Percentiles rank a stretch among this genome's conserved stretches.
Evolutionary conservation across 2,113 vertebrate species (phyloP).

Genomic region (Plectropomus leopardus): DNA sequence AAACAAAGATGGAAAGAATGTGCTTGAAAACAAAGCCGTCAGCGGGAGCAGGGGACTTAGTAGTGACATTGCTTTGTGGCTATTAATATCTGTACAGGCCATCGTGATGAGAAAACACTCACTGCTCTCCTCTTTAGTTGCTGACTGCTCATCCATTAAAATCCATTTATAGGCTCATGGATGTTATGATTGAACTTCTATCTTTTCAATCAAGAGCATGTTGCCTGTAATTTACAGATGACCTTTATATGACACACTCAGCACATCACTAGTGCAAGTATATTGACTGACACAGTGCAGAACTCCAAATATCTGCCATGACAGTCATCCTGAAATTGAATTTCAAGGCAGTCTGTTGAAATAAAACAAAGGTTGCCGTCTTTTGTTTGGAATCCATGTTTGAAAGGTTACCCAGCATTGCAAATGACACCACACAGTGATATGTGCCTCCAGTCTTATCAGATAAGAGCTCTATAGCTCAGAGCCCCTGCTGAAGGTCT

Average conservation of each 20-base stretch:
- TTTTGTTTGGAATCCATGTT: constrained; percentile 15
- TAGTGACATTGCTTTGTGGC: constrained; percentile 75
- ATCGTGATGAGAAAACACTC: constrained; percentile 61
- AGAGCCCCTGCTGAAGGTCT: constrained; percentile 70
- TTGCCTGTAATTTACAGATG: background rate
- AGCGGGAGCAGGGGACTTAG: constrained; percentile 66
- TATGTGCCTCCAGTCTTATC: constrained; percentile 60
- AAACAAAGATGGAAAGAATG: constrained; percentile 85
- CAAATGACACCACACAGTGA: constrained; percentile 24
- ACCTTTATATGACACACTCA: background rate
- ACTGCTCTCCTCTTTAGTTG: constrained; percentile 21
- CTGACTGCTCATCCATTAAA: constrained; percentile 54
- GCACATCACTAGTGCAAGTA: background rate
- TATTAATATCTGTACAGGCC: constrained; percentile 75
- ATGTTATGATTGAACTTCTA: constrained; percentile 15
- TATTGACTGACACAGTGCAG: background rate
- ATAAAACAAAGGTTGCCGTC: background rate
- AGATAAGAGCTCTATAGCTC: constrained; percentile 42
- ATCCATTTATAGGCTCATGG: constrained; percentile 49
- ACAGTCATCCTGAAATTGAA: background rate
- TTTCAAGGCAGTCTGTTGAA: background rate
- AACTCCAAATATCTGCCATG: background rate
- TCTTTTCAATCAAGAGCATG: background rate
- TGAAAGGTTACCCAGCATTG: constrained; percentile 40
- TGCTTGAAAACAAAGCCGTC: constrained; percentile 73